Evolutionary conservation across 2,797 vertebrate genomes (phyloP).

Genomic region (Pangasius djambal): DNA sequence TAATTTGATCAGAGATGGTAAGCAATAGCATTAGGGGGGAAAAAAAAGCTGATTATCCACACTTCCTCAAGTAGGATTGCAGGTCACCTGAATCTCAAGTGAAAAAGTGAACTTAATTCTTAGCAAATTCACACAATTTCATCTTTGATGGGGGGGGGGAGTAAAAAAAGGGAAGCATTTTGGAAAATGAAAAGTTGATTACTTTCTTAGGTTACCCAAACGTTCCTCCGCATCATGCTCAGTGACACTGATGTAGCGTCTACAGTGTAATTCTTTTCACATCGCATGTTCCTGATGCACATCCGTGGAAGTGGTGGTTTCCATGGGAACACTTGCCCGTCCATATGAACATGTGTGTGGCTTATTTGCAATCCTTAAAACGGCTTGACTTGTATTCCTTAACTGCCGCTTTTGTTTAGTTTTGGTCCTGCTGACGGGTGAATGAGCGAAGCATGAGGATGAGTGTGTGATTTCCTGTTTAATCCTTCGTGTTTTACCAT

Average conservation of each 20-base stretch:
- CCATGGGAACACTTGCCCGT: slow-evolving; percentile 72
- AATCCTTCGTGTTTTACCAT: neutral
- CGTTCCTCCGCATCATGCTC: neutral
- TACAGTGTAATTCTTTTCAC: slow-evolving; percentile 23
- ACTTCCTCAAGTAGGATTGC: neutral
- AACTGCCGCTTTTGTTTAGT: neutral
- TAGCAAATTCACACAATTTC: neutral
- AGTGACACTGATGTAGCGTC: slow-evolving; percentile 4
- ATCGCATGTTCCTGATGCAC: slow-evolving; percentile 46
- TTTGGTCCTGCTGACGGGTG: slow-evolving; percentile 4
- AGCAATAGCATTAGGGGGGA: neutral
- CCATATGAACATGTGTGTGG: slow-evolving; percentile 57
- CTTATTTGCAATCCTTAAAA: neutral
- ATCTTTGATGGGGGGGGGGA: neutral
- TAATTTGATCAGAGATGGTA: neutral
- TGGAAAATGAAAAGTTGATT: neutral
- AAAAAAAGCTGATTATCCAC: neutral
- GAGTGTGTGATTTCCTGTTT: neutral
- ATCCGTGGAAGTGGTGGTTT: slow-evolving; percentile 67
- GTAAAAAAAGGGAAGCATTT: neutral
- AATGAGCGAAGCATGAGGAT: neutral
- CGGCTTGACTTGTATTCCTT: too few relatives aligned
- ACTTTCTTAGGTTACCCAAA: neutral
- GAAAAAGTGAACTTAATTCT: neutral
- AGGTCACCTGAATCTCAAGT: neutral